Evolutionary conservation across 2,113 vertebrate species (phyloP).

Genomic region (Rallus limicola): DNA sequence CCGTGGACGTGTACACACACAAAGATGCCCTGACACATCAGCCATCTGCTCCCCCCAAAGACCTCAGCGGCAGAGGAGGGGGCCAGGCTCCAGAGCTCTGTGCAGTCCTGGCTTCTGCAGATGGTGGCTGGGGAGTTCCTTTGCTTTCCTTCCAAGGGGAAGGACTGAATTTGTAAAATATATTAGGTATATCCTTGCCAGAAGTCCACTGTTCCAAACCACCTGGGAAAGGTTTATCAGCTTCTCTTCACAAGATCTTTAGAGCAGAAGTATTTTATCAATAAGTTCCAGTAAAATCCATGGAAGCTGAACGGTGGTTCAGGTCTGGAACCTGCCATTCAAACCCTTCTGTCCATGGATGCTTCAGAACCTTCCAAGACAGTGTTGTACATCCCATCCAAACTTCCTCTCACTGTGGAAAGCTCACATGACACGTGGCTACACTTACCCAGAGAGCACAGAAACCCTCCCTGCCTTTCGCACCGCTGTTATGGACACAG

Average conservation of each 20-base stretch:
- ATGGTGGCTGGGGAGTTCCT: neutral
- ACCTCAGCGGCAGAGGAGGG: neutral
- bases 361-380: neutral
- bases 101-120: neutral
- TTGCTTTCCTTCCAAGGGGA: neutral
- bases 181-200: neutral
- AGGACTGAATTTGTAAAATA: neutral
- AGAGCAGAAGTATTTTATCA: neutral
- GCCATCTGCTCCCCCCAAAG: neutral
- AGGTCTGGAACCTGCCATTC: neutral
- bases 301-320: neutral
- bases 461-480: neutral
- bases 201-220: neutral
- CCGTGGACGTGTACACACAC: neutral
- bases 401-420: neutral
- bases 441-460: neutral
- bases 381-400: neutral
- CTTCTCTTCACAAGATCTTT: neutral
- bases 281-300: neutral
- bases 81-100: neutral
- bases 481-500: fast-evolving
- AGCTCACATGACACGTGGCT: fast-evolving
- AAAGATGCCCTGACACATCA: neutral
- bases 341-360: neutral
- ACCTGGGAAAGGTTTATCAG: neutral